Evolutionary conservation across 2,113 vertebrate species (phyloP), one percentile per base, ranked within the genome.

Genomic region (Pelobates fuscus): DNA sequence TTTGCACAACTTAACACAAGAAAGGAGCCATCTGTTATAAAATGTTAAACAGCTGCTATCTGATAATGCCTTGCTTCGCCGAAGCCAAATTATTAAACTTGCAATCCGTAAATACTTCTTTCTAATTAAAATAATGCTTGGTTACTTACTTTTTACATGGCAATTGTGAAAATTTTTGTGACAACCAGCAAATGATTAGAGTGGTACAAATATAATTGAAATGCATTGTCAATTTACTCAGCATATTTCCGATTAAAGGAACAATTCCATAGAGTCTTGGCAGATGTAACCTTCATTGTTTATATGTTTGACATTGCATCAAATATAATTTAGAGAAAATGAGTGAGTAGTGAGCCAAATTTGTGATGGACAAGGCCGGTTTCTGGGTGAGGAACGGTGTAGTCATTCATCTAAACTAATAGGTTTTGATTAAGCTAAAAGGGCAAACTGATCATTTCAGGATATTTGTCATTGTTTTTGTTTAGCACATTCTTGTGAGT

Each of bases 51-150:
- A 88, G 66, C 52, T 83, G 62, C 12, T 81, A 26, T 70, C 43
- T 81, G 52, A 69, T 60, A 76, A 74, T 66, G 1, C 17, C 41
- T 44, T 83, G 75, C 71, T 79, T 82, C 24, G 44, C 21, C 62
- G 43, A 37, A 80, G 72, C 43, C 66, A 72, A 25, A 65, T 82
- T 80, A 86, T 82, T 78, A 82, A 85, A 85, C 44, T 32, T 78
- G 18, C 60, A 82, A 84, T 77, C 78, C 26, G 20, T 78, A 79
- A 71, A 71, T 49, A 80, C 61, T 46, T 66, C 68, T 43, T 82
- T 78, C 77, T 80, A 82, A 78, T 80, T 82, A 81, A 18, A 73
- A 25, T 71, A 67, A 43, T 59, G 49, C 14, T 63, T 15, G 1
- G n/a, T 57, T 72, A 63, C n/a, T 67, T 80, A 21, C 60, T 2